Percentiles rank a stretch among this genome's conserved stretches.
These are phyloP conservation scores for Buceros bicornis DNA, from an alignment of 2,797 vertebrate species.

Conservation along the genomic window DNA sequence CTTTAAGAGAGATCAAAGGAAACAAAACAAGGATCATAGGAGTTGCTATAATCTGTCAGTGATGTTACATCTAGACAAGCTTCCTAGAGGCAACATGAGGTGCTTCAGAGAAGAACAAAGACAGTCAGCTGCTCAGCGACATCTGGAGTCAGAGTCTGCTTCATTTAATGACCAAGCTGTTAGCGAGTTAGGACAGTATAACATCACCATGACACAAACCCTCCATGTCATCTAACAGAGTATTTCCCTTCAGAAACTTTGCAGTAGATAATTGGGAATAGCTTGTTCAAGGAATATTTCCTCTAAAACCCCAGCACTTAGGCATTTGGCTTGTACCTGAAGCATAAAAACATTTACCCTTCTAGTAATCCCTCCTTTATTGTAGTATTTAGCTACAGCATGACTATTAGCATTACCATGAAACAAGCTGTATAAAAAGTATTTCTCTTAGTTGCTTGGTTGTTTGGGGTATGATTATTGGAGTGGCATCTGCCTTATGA, in stretches of 20 bases:
- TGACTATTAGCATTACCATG: accelerated
- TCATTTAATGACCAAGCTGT: neutral
- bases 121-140: neutral
- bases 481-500: neutral
- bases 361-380: neutral
- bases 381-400: neutral
- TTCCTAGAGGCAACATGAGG: neutral
- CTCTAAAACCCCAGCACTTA: neutral
- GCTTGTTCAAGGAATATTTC: neutral
- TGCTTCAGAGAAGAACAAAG: neutral
- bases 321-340: neutral
- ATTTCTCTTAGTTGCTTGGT: neutral
- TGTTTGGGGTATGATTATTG: neutral
- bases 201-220: neutral
- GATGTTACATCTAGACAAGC: neutral
- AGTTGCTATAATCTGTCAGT: neutral
- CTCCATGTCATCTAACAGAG: neutral
- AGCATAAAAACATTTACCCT: neutral
- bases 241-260: neutral
- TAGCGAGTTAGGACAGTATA: neutral
- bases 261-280: neutral
- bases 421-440: neutral
- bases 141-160: neutral
- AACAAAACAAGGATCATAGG: neutral
- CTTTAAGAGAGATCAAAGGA: neutral